phyloP scores from a whole-genome alignment of 2,113 vertebrate genomes.

The Arizona elegans region DNA sequence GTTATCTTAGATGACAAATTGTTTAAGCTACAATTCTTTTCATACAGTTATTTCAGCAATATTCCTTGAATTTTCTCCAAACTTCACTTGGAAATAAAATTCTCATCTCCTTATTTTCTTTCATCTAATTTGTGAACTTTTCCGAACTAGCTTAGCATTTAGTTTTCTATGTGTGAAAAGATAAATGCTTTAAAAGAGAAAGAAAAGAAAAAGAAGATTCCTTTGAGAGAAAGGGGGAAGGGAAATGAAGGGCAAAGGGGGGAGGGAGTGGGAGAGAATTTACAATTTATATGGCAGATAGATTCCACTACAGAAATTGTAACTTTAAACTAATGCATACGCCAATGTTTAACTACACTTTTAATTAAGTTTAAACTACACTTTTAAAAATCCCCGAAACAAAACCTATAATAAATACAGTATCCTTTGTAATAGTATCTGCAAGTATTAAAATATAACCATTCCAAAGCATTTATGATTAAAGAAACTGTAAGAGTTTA shows the following conservation, averaged over 20 bases:
- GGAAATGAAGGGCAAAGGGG: background rate
- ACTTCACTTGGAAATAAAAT: background rate
- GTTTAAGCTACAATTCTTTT: background rate
- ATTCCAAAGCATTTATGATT: constrained; percentile 1
- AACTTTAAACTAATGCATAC: background rate
- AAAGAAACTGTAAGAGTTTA: constrained; percentile 28
- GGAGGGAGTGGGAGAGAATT: background rate
- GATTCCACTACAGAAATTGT: background rate
- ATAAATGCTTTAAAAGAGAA: background rate
- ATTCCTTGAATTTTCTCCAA: background rate
- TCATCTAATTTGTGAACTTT: background rate
- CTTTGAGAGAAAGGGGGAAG: background rate
- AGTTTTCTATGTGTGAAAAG: background rate
- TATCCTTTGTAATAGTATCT: constrained; percentile 9
- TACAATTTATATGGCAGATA: background rate
- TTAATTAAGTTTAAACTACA: background rate
- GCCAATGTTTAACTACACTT: background rate
- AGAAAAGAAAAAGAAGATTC: background rate
- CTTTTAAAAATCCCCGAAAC: background rate
- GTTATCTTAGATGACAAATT: background rate
- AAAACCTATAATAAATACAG: background rate
- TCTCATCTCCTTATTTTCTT: background rate
- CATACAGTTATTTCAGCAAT: background rate
- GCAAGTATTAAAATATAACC: constrained; percentile 1
- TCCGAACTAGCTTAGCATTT: background rate